These are phyloP conservation scores for Dasyprocta punctata DNA, from an alignment of 2,113 vertebrate species.

Conservation along the genomic window DNA sequence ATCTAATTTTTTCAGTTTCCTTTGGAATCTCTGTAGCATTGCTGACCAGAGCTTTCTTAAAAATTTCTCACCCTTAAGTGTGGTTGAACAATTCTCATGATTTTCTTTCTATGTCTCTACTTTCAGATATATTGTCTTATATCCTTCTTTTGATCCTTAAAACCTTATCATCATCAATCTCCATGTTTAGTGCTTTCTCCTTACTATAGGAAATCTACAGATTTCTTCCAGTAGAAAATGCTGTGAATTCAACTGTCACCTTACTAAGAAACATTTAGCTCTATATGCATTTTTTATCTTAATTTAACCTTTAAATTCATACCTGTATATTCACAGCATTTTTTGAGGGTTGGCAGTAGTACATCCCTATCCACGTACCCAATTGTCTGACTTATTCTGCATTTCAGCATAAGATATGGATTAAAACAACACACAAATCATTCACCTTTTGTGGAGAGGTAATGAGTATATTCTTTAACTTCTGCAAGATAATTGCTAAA, in stretches of 20 bases:
- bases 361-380: neutral
- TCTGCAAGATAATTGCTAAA: neutral
- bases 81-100: neutral
- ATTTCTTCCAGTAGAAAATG: neutral
- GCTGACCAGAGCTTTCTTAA: neutral
- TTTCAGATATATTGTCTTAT: neutral
- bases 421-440: neutral
- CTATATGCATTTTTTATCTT: neutral
- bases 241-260: neutral
- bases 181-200: neutral
- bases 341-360: neutral
- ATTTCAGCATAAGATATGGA: neutral
- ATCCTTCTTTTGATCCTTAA: neutral
- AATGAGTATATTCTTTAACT: neutral
- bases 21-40: neutral
- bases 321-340: neutral
- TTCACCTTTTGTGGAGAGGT: neutral
- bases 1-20: neutral
- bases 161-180: neutral
- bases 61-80: neutral
- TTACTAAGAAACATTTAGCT: neutral
- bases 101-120: neutral
- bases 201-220: neutral
- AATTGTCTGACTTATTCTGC: neutral
- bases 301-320: neutral